These are phyloP conservation scores for Neoascia interrupta DNA, from an alignment of 2,888 invertebrate species.

Conservation along the genomic window DNA sequence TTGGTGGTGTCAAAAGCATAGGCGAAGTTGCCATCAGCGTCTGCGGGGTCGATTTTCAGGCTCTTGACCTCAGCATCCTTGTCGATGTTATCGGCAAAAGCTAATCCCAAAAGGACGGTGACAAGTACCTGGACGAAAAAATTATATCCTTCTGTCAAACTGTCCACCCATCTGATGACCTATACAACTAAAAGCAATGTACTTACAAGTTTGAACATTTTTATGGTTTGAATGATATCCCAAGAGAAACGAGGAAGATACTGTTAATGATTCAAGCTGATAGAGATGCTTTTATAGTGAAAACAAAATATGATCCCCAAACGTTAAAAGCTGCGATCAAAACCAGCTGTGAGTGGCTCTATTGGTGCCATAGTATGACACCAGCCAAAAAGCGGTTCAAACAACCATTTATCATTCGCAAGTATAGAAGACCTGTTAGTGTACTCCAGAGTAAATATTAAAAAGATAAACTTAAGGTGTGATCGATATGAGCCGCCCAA, in stretches of 20 bases:
- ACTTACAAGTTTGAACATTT: slow-evolving; percentile 68
- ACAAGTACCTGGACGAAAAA: slow-evolving; percentile 50
- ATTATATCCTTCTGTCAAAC: neutral
- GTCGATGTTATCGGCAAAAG: slow-evolving; percentile 76
- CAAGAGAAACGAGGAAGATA: slow-evolving; percentile 50
- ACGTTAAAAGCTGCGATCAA: neutral
- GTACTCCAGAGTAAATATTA: slow-evolving; percentile 18
- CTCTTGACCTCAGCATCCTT: slow-evolving; percentile 78
- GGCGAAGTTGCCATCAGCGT: slow-evolving; percentile 80
- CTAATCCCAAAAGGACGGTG: slow-evolving; percentile 74
- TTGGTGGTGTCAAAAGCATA: slow-evolving; percentile 82
- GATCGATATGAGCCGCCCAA: slow-evolving; percentile 4
- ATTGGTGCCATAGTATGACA: slow-evolving; percentile 26
- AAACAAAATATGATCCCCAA: neutral
- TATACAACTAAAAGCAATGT: neutral
- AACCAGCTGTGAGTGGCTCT: neutral
- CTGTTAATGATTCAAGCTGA: slow-evolving; percentile 38
- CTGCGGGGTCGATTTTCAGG: slow-evolving; percentile 78
- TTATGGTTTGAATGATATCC: slow-evolving; percentile 29
- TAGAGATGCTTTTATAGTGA: slow-evolving; percentile 53
- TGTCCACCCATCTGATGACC: neutral
- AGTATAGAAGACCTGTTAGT: no score
- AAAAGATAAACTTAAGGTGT: slow-evolving; percentile 6
- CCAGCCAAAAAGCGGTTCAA: slow-evolving; percentile 24
- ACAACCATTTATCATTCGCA: neutral